Base-by-base conservation (phyloP, 2,797 vertebrate genomes). In the Lophius americanus region DNA sequence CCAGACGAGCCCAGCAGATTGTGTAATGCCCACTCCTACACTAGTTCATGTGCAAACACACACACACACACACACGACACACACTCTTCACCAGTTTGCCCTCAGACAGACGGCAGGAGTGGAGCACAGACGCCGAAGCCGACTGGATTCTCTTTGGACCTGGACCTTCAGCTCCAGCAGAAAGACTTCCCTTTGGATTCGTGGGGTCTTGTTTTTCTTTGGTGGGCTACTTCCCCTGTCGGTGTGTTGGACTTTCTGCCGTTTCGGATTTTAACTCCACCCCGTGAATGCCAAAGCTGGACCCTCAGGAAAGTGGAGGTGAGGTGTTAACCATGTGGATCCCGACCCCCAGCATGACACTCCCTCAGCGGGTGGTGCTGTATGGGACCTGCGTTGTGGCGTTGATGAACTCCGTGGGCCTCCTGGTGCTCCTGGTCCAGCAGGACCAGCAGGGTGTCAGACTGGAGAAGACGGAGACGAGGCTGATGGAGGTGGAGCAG, bases 371-470 rank as follows among this genome's bases (percentile, higher is more conserved):
- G 10, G 60, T 88, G 60, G 78, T 93, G 33, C 85, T 97, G 78
- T 94, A 89, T 0, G 93, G 93, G 6, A 68, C 95, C 6, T 95
- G 93, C 32, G 59, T 91, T 5, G 72, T 97, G 57, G 93, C 93
- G 0, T 79, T 94, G 62, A 85, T 96, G 11, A 97, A 96, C 86
- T 93, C 94, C 0, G 92, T 93, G 41, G 96, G 94, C 51, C 93
- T 96, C 0, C 80, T 96, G 68, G 94, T 96, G 57, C 89, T 96
- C 50, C 78, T 98, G 82, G 87, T 94, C 60, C 95, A 95, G 89
- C 95, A 94, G 89, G 91, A 91, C 57, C 94, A 94, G 71, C 90
- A 97, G 33, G 90, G 85, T 3, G 76, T 73, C 36, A 81, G 86
- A 54, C 81, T 96, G 82, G 84, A 89, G 67, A 85, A 80, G 32